Percentiles rank a stretch among this genome's conserved stretches.
Conservation (phyloP, 2,113 vertebrate genomes). For the Petromus typicus region DNA sequence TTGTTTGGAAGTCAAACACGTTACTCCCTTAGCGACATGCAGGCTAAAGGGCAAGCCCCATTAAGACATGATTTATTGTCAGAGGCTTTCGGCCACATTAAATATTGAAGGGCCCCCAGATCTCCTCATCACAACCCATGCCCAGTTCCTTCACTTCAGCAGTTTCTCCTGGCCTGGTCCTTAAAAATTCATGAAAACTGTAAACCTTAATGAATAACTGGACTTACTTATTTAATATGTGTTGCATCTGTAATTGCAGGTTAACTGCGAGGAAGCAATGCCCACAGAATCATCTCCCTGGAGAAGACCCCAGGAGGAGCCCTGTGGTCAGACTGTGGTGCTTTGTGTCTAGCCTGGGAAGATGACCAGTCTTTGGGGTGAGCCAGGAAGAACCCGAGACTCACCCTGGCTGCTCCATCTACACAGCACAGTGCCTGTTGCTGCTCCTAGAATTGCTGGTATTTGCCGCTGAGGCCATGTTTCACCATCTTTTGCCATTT, state of each 20-base stretch:
- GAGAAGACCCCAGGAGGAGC: slow-evolving; percentile 8
- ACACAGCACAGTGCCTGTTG: neutral
- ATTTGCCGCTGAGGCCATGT: neutral
- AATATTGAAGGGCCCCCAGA: slow-evolving; percentile 89
- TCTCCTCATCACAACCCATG: slow-evolving; percentile 66
- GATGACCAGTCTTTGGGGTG: neutral
- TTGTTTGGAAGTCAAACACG: slow-evolving; percentile 81
- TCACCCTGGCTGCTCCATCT: neutral
- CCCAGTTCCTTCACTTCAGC: slow-evolving; percentile 68
- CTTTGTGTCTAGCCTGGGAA: slow-evolving; percentile 26
- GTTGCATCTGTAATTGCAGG: slow-evolving; percentile 54
- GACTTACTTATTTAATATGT: slow-evolving; percentile 66
- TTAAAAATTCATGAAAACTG: slow-evolving; percentile 84
- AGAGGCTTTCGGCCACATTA: slow-evolving; percentile 86
- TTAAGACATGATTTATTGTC: slow-evolving; percentile 87
- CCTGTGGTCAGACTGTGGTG: slow-evolving; percentile 18
- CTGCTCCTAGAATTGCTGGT: neutral
- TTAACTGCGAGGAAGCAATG: slow-evolving; percentile 55
- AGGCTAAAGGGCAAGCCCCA: slow-evolving; percentile 82
- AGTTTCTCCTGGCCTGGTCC: slow-evolving; percentile 75
- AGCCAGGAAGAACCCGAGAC: neutral
- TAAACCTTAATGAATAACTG: slow-evolving; percentile 72
- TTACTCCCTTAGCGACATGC: slow-evolving; percentile 77
- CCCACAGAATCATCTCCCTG: slow-evolving; percentile 1
- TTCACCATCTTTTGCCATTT: neutral